phyloP scores from a whole-genome alignment of 2,888 invertebrate genomes.

The Strigamia transsilvanica region DNA sequence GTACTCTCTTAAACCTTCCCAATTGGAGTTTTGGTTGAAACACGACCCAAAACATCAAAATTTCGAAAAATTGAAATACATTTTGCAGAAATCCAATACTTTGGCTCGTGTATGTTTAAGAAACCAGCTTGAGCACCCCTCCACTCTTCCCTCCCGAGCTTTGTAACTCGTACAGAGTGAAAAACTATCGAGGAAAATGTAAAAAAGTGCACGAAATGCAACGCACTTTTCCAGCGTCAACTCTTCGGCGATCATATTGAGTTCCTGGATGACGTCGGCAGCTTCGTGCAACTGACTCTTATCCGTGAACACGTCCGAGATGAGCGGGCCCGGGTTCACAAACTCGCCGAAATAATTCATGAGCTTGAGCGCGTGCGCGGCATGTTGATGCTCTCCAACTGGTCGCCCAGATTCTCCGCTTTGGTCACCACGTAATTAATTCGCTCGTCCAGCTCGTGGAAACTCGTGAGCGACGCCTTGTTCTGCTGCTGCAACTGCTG shows the following conservation, averaged over 20 bases:
- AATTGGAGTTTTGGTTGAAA: no score
- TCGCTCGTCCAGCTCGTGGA: conserved; percentile 91
- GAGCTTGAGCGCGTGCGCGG: conserved; percentile 89
- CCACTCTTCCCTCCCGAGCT: no score
- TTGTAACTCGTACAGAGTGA: no score
- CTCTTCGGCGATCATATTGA: conserved; percentile 95
- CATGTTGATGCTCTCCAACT: conserved; percentile 94
- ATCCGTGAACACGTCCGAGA: conserved; percentile 87
- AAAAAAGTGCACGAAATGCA: no score
- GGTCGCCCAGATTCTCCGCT: conserved; percentile 98
- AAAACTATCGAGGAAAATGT: no score
- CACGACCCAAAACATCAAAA: no score
- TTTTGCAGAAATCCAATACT: no score
- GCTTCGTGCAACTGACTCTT: conserved; percentile 88
- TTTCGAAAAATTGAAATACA: no score
- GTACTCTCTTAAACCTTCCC: background rate
- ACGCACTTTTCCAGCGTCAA: conserved; percentile 80
- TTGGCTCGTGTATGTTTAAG: no score
- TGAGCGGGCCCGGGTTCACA: conserved; percentile 82
- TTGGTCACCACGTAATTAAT: conserved; percentile 97
- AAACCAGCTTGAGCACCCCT: no score
- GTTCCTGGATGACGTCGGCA: conserved; percentile 96
- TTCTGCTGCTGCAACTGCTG: conserved; percentile 84
- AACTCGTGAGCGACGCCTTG: conserved; percentile 85
- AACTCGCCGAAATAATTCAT: conserved; percentile 93